Conservation (phyloP, 2,797 vertebrate genomes). For the Bucorvus abyssinicus region DNA sequence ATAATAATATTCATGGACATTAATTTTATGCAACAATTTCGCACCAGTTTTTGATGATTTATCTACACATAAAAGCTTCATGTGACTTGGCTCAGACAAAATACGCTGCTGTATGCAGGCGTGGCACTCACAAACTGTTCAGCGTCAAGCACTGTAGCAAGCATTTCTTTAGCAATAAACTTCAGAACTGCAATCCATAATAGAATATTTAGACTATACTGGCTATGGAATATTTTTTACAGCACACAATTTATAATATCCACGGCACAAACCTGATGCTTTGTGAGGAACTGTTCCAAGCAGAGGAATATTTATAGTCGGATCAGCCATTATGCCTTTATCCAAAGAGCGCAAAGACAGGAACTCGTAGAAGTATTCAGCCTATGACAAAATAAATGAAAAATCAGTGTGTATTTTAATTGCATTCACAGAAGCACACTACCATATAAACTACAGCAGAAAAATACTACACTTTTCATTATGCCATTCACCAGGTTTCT, state of each 20-base stretch:
- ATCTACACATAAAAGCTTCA: background rate
- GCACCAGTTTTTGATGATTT: background rate
- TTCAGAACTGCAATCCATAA: background rate
- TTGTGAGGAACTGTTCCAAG: slow-evolving; percentile 86
- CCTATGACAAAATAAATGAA: slow-evolving; percentile 75
- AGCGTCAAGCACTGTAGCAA: background rate
- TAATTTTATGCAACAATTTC: background rate
- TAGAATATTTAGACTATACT: background rate
- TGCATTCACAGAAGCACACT: background rate
- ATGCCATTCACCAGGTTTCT: background rate
- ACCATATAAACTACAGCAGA: background rate
- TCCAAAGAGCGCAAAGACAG: slow-evolving; percentile 87
- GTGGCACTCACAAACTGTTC: background rate
- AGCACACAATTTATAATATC: background rate
- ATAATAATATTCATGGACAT: background rate
- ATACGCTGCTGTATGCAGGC: background rate
- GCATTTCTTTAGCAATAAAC: background rate
- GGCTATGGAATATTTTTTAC: background rate
- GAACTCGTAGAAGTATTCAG: slow-evolving; percentile 90
- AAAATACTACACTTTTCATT: background rate
- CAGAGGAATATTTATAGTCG: slow-evolving; percentile 84
- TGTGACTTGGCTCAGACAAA: background rate
- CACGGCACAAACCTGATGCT: slow-evolving; percentile 82
- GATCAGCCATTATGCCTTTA: slow-evolving; percentile 90
- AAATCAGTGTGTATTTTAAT: background rate